phyloP scores from a whole-genome alignment of 2,113 vertebrate genomes.

The Benitochromis conjunctus region DNA sequence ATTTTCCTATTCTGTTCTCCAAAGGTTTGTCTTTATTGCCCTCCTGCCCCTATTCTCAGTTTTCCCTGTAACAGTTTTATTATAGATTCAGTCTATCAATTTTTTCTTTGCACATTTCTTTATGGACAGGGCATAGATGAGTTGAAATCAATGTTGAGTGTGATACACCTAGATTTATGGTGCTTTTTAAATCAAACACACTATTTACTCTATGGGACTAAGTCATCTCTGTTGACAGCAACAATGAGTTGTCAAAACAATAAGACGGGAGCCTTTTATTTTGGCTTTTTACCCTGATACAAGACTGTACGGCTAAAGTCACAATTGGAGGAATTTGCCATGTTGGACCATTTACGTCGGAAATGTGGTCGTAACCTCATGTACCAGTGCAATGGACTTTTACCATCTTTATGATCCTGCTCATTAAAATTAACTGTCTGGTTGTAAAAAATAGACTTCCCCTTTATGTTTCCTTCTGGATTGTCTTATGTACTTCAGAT shows the following conservation, averaged over 20 bases:
- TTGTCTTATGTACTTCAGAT: conserved; percentile 62
- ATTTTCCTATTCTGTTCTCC: conserved; percentile 38
- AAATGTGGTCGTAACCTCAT: conserved; percentile 62
- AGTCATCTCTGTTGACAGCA: neutral
- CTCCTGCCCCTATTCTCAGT: neutral
- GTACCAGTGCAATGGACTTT: conserved; percentile 69
- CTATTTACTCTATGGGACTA: neutral
- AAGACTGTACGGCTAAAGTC: neutral
- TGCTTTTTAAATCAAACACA: neutral
- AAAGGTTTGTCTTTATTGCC: conserved; percentile 41
- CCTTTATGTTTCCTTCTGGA: conserved; percentile 72
- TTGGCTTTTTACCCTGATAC: neutral
- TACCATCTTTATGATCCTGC: conserved; percentile 76
- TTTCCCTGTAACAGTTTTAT: neutral
- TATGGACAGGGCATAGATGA: neutral
- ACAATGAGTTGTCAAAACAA: neutral
- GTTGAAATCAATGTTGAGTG: neutral
- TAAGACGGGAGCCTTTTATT: neutral
- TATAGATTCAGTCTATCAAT: neutral
- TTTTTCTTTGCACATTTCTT: neutral
- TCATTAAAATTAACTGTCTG: conserved; percentile 79
- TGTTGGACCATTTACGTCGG: conserved; percentile 66
- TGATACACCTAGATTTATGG: neutral
- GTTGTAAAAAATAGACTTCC: conserved; percentile 76
- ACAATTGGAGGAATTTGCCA: conserved; percentile 30